Evolutionary conservation across 2,797 vertebrate genomes (phyloP), one percentile per base, ranked within the genome.

Genomic region (Melopsittacus undulatus): DNA sequence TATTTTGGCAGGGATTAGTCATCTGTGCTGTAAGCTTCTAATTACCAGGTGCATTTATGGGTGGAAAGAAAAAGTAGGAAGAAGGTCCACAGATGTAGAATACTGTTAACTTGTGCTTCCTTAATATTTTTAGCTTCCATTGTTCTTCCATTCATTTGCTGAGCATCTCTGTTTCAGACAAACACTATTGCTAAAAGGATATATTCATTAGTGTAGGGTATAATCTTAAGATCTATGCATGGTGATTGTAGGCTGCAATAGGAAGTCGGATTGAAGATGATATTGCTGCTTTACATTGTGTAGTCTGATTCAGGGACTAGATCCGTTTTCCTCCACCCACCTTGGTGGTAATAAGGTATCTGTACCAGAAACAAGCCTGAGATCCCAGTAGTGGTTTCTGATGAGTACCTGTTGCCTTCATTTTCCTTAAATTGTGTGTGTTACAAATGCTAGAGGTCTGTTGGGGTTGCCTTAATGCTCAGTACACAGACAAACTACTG

Each of bases 1-100:
- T 90, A 59, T 93, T 94, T 94, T 94, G 95, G 69, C 89, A 88
- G 69, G 73, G 67, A n/a, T 90, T 89, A 87, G 75, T 95, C 83
- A 95, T 83, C 64, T 62, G 24, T 63, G 42, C 85, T 89, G 27
- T 16, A 67, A 74, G 89, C 40, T 84, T 84, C 1, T 90, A 90
- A 94, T 96, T 92, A 88, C 61, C 74, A 82, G 3, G 3, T 90
- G 48, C 46, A 26, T 79, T 90, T 92, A 67, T 49, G 51, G 90
- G 45, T 75, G 48, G 54, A 6, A 17, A 17, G 40, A 29, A 48
- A 22, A 49, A 21, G 49, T 7, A 76, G 77, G 75, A 82, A 59
- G 91, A 45, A 66, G 43, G 74, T 49, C 86, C 46, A 20, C 10
- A 48, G 80, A 5, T 76, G 18, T 13, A 43, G 34, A 80, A 27